A percentile compares a stretch with the other conserved stretches of the same genome.
These are phyloP conservation scores for Dyspetes luteomarginatus DNA, from an alignment of 2,888 invertebrate genomes.

Conservation along the genomic window DNA sequence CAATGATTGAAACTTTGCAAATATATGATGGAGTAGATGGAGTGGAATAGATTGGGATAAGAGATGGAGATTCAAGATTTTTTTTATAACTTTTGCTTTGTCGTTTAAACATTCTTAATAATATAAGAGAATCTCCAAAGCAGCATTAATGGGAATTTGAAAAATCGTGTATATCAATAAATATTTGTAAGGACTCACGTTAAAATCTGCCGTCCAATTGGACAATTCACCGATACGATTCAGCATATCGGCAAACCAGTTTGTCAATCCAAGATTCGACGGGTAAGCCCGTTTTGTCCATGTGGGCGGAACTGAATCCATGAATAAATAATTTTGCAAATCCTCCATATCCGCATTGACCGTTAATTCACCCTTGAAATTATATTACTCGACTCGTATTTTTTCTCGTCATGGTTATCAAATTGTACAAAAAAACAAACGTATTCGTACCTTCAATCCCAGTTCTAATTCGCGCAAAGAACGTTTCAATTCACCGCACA, in stretches of 20 bases:
- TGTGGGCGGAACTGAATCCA: slow-evolving; percentile 94
- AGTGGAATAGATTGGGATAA: too few relatives aligned
- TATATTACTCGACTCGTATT: not conserved
- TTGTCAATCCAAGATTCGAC: slow-evolving; percentile 91
- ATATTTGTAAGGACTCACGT: slow-evolving; percentile 81
- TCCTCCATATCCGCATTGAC: slow-evolving; percentile 97
- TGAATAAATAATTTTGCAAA: slow-evolving; percentile 92
- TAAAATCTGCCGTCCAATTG: slow-evolving; percentile 95
- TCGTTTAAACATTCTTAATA: not conserved
- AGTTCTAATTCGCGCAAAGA: slow-evolving; percentile 94
- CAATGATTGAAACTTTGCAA: too few relatives aligned
- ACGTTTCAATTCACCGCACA: slow-evolving; percentile 92
- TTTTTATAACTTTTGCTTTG: too few relatives aligned
- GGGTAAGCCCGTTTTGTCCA: slow-evolving; percentile 96
- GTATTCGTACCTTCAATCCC: slow-evolving; percentile 90
- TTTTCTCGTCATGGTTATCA: not conserved
- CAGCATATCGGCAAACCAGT: slow-evolving; percentile 95
- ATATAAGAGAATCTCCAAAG: not conserved
- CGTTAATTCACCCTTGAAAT: slow-evolving; percentile 92
- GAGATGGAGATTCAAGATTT: too few relatives aligned
- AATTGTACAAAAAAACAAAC: not conserved
- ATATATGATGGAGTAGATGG: too few relatives aligned
- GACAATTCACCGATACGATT: slow-evolving; percentile 92
- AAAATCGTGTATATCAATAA: not conserved
- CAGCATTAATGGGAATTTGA: not conserved